These are phyloP conservation scores for Drosophila paulistorum DNA, from an alignment of 1,140 invertebrate species.

Conservation along the genomic window DNA sequence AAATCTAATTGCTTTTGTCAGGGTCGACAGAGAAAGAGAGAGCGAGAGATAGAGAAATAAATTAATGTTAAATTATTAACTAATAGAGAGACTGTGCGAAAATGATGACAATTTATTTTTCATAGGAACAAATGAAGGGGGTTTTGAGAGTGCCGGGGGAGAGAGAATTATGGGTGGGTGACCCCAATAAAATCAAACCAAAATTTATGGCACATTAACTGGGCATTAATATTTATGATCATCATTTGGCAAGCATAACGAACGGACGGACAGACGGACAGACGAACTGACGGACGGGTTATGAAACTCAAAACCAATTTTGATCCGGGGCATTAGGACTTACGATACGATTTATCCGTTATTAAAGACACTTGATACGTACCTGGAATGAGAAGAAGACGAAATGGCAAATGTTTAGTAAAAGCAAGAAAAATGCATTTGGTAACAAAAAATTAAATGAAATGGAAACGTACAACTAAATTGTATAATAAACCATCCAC, in stretches of 20 bases:
- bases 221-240: constrained; percentile 14
- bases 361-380: constrained; percentile 27
- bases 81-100: constrained; percentile 48
- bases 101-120: constrained; percentile 65
- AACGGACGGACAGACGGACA: too few species aligned
- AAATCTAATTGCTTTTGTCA: constrained; percentile 62
- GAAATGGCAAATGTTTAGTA: neutral
- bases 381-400: constrained; percentile 20
- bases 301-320: neutral
- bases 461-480: too few species aligned
- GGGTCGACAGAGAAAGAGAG: constrained; percentile 24
- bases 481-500: too few species aligned
- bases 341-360: constrained; percentile 10
- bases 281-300: too few species aligned
- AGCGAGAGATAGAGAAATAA: constrained; percentile 45
- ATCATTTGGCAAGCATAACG: neutral
- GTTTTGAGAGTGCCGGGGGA: neutral
- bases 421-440: neutral
- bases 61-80: constrained; percentile 76
- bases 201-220: constrained; percentile 20
- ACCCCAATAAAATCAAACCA: constrained; percentile 17
- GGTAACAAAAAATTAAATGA: neutral
- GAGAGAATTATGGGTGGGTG: neutral
- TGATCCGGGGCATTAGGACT: constrained; percentile 1
- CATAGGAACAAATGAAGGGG: neutral